Evolutionary conservation across 2,113 vertebrate species (phyloP).

Genomic region (Centrocercus urophasianus): DNA sequence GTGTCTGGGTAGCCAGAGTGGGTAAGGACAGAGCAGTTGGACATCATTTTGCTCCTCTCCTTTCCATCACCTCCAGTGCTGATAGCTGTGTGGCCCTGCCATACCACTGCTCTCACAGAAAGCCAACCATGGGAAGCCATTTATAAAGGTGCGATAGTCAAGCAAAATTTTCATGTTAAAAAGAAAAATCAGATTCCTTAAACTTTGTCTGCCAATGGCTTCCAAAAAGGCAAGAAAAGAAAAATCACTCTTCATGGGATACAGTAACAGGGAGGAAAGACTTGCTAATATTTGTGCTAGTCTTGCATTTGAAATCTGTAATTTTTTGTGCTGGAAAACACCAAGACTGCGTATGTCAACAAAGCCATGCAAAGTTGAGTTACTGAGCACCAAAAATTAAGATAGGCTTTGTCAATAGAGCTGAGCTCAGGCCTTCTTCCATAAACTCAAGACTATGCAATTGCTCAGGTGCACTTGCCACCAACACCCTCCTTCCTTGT

Average conservation of each 20-base stretch:
- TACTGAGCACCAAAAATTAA: neutral
- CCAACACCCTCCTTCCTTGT: neutral
- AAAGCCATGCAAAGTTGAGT: neutral
- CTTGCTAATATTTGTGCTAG: neutral
- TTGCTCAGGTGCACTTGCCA: neutral
- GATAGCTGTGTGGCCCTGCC: neutral
- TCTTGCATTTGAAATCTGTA: neutral
- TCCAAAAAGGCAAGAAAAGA: neutral
- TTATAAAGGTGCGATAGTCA: neutral
- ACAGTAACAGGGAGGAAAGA: neutral
- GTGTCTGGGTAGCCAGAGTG: accelerated
- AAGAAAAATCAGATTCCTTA: neutral
- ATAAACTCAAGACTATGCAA: neutral
- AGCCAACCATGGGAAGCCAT: neutral
- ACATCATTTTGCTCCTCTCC: neutral
- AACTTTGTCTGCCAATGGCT: neutral
- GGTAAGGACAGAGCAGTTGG: neutral
- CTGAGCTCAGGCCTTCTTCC: neutral
- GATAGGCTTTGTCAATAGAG: neutral
- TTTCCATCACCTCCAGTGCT: neutral
- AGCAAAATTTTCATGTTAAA: neutral
- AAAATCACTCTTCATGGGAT: neutral
- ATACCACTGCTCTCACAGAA: neutral
- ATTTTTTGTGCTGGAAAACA: neutral
- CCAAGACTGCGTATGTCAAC: neutral